A percentile compares a stretch with the other conserved stretches of the same genome.
Evolutionary conservation across 2,797 vertebrate species (phyloP).

Genomic region (Poecilia gillii): DNA sequence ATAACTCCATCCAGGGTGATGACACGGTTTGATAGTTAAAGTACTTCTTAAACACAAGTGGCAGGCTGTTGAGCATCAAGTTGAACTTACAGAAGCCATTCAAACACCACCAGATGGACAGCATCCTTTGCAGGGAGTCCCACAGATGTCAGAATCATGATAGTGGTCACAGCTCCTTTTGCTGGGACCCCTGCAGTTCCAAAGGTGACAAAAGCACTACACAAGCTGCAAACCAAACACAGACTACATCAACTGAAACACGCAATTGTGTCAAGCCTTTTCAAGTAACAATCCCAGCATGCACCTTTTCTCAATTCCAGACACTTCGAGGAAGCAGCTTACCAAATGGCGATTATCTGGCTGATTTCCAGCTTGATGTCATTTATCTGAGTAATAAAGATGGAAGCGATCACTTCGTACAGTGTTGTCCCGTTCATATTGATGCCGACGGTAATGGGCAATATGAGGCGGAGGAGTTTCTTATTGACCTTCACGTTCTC

Average conservation of each 20-base stretch:
- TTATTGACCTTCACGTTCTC: neutral
- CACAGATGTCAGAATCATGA: neutral
- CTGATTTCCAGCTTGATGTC: neutral
- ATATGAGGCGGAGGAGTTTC: neutral
- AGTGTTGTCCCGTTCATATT: neutral
- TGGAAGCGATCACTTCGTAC: neutral
- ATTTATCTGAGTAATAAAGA: neutral
- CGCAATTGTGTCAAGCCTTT: neutral
- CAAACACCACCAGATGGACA: neutral
- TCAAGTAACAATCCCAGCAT: neutral
- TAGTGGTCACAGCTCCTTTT: neutral
- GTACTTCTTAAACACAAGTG: neutral
- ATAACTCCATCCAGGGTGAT: neutral
- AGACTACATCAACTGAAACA: neutral
- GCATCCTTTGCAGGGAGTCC: fast-evolving
- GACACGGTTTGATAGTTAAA: neutral
- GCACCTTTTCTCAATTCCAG: neutral
- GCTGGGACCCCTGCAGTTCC: slow-evolving; percentile 2
- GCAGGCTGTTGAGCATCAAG: neutral
- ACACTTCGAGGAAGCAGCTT: neutral
- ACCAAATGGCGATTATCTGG: neutral
- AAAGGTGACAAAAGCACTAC: neutral
- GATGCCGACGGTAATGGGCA: neutral
- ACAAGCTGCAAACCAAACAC: neutral
- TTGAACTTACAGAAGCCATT: slow-evolving; percentile 2